These are phyloP conservation scores for Mastigias papua DNA, from an alignment of 30 jellyfish, hydroid and myxozoan species.

Conservation along the genomic window DNA sequence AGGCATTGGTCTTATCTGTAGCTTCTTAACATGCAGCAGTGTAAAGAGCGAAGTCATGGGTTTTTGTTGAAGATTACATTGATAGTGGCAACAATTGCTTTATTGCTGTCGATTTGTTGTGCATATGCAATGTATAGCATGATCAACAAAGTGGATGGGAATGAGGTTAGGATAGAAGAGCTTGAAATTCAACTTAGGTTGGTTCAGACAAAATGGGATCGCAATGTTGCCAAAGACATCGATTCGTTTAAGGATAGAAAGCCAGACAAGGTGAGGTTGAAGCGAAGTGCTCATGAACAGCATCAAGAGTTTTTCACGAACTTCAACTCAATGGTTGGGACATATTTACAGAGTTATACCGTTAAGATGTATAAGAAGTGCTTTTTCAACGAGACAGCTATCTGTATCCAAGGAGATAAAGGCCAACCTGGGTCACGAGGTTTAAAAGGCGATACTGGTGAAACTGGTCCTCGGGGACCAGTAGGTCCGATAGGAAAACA, in stretches of 20 bases:
- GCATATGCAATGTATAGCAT: slow-evolving; percentile 1
- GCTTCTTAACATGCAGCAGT: not conserved
- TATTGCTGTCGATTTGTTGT: slow-evolving; percentile 10
- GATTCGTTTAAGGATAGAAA: not conserved
- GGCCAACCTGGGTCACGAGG: slow-evolving; percentile 50
- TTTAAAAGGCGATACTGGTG: slow-evolving; percentile 33
- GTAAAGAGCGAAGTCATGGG: not conserved
- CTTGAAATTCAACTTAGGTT: not conserved
- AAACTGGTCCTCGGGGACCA: slow-evolving; percentile 35
- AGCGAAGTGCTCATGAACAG: not conserved
- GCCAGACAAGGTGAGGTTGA: not conserved
- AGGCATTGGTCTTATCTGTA: no score
- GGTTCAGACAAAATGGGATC: not conserved
- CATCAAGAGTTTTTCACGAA: not conserved
- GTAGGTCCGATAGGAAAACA: slow-evolving; percentile 25
- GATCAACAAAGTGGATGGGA: not conserved
- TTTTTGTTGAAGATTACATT: not conserved
- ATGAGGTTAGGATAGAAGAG: not conserved
- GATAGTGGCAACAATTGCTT: slow-evolving; percentile 9
- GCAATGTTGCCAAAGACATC: not conserved
- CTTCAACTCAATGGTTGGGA: not conserved
- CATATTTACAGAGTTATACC: slow-evolving; percentile 4
- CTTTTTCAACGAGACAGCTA: slow-evolving; percentile 33
- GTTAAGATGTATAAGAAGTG: slow-evolving; percentile 23
- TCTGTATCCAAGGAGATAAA: slow-evolving; percentile 50